These are phyloP conservation scores for Battus philenor DNA, from an alignment of 1,140 invertebrate species.

Conservation along the genomic window DNA sequence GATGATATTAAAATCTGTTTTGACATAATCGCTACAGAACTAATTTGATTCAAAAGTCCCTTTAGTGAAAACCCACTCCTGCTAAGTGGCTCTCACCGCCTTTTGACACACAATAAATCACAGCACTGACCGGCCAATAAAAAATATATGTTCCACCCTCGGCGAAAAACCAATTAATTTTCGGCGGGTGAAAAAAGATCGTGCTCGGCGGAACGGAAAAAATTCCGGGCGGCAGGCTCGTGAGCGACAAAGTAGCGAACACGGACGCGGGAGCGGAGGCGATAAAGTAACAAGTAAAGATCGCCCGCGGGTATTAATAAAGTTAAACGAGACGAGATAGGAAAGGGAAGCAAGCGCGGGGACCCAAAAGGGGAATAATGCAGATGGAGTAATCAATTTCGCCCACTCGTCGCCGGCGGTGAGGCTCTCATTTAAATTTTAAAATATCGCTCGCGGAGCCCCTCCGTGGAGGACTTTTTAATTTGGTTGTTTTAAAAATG, in stretches of 20 bases:
- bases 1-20: conserved; percentile 8
- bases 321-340: conserved; percentile 68
- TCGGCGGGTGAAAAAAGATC: conserved; percentile 62
- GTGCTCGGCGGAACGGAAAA: conserved; percentile 48
- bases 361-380: conserved; percentile 73
- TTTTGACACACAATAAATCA: conserved; percentile 74
- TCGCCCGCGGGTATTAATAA: conserved; percentile 53
- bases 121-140: conserved; percentile 67
- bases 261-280: conserved; percentile 27
- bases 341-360: conserved; percentile 52
- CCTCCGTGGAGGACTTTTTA: conserved; percentile 67
- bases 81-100: conserved; percentile 70
- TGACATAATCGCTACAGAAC: conserved; percentile 1
- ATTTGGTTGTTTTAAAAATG: conserved; percentile 72
- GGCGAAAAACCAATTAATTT: conserved; percentile 75
- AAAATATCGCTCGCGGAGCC: conserved; percentile 49
- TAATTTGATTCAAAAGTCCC: conserved; percentile 27
- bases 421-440: conserved; percentile 73
- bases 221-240: conserved; percentile 32
- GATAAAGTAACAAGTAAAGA: conserved; percentile 26
- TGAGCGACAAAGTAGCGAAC: conserved; percentile 17
- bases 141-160: conserved; percentile 74
- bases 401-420: conserved; percentile 66
- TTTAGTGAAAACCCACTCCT: conserved; percentile 52
- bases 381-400: conserved; percentile 74